Percentiles rank a stretch among this genome's conserved stretches.
phyloP scores from a whole-genome alignment of 2,113 vertebrate genomes.

The Lota lota region DNA sequence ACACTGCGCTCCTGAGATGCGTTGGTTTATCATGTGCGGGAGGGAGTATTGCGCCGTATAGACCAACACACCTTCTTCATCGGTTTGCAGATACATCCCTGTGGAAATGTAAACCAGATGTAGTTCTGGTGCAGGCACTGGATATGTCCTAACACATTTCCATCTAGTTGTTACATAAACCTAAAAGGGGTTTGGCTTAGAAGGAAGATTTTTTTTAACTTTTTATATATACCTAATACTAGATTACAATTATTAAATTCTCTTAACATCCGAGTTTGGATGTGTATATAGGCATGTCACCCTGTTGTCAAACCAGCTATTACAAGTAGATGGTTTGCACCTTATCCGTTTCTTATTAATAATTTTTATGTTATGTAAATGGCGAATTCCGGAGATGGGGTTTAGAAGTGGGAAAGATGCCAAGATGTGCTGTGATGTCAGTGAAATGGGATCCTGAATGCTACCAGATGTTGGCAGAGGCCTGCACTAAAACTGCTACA shows the following conservation, averaged over 20 bases:
- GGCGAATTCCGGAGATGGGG: slow-evolving; percentile 8
- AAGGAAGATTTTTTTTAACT: slow-evolving; percentile 39
- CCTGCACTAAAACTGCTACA: slow-evolving; percentile 30
- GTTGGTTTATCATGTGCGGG: too few species aligned
- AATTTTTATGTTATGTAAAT: slow-evolving; percentile 4
- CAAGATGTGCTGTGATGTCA: slow-evolving; percentile 62
- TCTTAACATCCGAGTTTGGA: too few species aligned
- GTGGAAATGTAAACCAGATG: slow-evolving; percentile 1
- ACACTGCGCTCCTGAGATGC: too few species aligned
- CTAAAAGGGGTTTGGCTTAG: slow-evolving; percentile 14
- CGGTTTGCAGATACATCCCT: too few species aligned
- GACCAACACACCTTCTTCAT: too few species aligned
- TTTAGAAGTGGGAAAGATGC: slow-evolving; percentile 48
- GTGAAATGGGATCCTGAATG: slow-evolving; percentile 70
- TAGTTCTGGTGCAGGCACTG: slow-evolving; percentile 37
- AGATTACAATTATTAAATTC: too few species aligned
- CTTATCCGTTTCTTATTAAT: background rate
- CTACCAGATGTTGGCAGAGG: slow-evolving; percentile 70
- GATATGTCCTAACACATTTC: slow-evolving; percentile 65
- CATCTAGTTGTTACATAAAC: slow-evolving; percentile 56
- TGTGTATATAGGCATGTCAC: too few species aligned
- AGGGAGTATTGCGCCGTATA: too few species aligned
- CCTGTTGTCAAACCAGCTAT: too few species aligned
- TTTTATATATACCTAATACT: background rate
- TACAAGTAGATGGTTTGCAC: background rate